Conservation (phyloP, 2,797 vertebrate species). For the Nyctalus aviator region DNA sequence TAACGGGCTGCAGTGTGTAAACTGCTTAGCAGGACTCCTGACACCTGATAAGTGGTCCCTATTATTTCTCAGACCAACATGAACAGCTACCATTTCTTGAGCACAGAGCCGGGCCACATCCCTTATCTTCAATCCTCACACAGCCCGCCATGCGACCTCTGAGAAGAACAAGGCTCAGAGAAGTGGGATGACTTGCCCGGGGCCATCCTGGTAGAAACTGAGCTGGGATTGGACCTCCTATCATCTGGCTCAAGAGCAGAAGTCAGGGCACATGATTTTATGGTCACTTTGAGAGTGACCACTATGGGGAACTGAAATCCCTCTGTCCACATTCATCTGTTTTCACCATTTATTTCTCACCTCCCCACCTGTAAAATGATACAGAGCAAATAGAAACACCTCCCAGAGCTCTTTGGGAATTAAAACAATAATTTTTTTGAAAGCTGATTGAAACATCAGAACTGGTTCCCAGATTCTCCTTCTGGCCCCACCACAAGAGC, state of each 20-base stretch:
- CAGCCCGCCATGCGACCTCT: rapidly evolving
- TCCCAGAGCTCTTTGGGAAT: not conserved
- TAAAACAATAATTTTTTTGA: not conserved
- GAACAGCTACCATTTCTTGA: not conserved
- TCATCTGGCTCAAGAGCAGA: not conserved
- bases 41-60: not conserved
- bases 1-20: not conserved
- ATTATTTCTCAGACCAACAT: not conserved
- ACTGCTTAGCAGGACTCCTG: not conserved
- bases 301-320: not conserved
- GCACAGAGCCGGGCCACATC: not conserved
- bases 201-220: not conserved
- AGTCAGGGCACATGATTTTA: not conserved
- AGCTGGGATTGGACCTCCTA: not conserved
- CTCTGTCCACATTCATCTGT: not conserved
- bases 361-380: not conserved
- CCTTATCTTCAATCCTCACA: rapidly evolving
- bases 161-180: not conserved
- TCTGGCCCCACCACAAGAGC: not conserved
- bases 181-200: not conserved
- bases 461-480: not conserved
- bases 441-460: not conserved
- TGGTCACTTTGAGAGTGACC: not conserved
- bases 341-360: constrained; percentile 15
- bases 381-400: not conserved